Conservation (phyloP, 1,140 invertebrate genomes). For the Eufriesea mexicana region DNA sequence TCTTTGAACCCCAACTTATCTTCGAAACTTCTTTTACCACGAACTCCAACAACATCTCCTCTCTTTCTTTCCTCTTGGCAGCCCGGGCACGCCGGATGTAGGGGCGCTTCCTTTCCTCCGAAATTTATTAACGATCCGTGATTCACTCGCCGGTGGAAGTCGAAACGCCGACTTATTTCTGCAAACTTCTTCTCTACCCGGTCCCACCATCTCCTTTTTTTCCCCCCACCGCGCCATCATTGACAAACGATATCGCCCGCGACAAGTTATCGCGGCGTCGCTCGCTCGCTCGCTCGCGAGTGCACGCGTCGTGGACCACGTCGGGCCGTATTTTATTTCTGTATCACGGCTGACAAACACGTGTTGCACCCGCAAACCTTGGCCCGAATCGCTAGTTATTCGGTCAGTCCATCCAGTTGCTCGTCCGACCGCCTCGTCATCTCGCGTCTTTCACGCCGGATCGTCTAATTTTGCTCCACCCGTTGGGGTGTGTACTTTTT, state of each 20-base stretch:
- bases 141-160: slow-evolving; percentile 46
- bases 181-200: not conserved
- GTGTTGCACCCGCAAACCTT: slow-evolving; percentile 69
- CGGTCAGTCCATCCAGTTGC: slow-evolving; percentile 35
- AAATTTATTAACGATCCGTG: slow-evolving; percentile 61
- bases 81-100: slow-evolving; percentile 3
- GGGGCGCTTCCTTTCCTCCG: slow-evolving; percentile 17
- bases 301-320: slow-evolving; percentile 24
- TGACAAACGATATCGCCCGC: slow-evolving; percentile 34
- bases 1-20: not conserved
- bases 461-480: slow-evolving; percentile 24
- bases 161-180: slow-evolving; percentile 35
- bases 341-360: slow-evolving; percentile 62
- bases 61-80: not conserved
- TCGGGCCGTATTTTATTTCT: slow-evolving; percentile 65
- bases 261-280: slow-evolving; percentile 54
- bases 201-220: not conserved
- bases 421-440: not conserved
- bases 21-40: not conserved
- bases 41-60: not conserved
- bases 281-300: slow-evolving; percentile 41
- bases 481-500: not conserved
- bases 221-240: not conserved
- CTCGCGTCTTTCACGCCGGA: not conserved
- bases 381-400: slow-evolving; percentile 70